Evolutionary conservation across 2,888 invertebrate genomes (phyloP).

Genomic region (Hypercompe scribonia): DNA sequence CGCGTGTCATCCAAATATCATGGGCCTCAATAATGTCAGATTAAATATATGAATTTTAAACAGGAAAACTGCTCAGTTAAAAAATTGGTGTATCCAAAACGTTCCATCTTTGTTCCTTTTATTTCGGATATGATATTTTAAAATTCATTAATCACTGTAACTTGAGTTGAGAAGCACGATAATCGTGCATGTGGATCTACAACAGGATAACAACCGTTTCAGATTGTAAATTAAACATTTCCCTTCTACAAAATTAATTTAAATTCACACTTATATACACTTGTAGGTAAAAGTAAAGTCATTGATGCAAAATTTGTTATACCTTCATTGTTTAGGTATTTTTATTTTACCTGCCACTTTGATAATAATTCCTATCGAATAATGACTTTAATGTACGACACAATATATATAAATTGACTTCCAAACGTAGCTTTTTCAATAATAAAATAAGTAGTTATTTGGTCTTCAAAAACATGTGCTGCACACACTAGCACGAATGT

Average conservation of each 20-base stretch:
- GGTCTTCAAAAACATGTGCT: neutral
- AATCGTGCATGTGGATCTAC: slow-evolving; percentile 15
- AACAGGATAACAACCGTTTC: slow-evolving; percentile 21
- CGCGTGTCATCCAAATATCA: slow-evolving; percentile 61
- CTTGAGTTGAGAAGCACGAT: slow-evolving; percentile 20
- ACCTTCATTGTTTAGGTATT: neutral
- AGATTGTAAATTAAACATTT: slow-evolving; percentile 8
- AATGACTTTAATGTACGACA: neutral
- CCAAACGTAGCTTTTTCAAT: neutral
- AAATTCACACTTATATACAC: neutral
- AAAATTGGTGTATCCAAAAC: slow-evolving; percentile 41
- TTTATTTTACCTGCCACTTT: neutral
- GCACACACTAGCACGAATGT: neutral
- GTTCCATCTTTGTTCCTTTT: slow-evolving; percentile 32
- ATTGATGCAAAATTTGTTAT: neutral
- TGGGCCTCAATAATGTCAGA: slow-evolving; percentile 41
- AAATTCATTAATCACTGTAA: slow-evolving; percentile 29
- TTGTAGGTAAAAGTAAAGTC: neutral
- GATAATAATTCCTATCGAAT: neutral
- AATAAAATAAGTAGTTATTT: neutral
- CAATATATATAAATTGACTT: neutral
- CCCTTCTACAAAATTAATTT: neutral
- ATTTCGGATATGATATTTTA: slow-evolving; percentile 33
- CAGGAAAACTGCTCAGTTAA: slow-evolving; percentile 50
- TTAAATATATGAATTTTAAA: slow-evolving; percentile 60